Conservation (phyloP, 2,888 invertebrate genomes). For the Vandiemenella viatica region DNA sequence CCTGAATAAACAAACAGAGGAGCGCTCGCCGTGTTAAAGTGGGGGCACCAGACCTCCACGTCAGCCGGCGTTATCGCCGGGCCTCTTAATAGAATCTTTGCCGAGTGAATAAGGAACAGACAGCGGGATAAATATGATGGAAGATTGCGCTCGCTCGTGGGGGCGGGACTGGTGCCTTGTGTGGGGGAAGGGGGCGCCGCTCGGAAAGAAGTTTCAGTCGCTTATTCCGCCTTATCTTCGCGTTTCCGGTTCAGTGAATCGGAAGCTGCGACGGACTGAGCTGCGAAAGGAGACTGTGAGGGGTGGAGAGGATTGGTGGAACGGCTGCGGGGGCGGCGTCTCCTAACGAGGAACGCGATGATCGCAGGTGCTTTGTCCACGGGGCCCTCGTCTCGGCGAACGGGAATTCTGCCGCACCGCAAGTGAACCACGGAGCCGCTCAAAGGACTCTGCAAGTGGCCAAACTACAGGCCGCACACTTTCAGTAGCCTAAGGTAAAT, state of each 20-base stretch:
- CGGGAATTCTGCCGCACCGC: too few species aligned
- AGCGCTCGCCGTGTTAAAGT: not conserved
- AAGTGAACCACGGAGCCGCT: too few species aligned
- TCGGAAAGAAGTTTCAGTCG: slow-evolving; percentile 5
- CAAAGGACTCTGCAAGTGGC: too few species aligned
- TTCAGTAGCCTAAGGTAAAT: too few species aligned
- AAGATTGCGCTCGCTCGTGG: not conserved
- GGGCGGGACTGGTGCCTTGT: too few species aligned
- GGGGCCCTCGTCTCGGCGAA: too few species aligned
- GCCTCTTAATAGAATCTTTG: not conserved
- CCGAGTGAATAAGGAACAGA: not conserved
- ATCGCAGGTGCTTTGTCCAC: too few species aligned
- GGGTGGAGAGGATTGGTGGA: slow-evolving; percentile 1
- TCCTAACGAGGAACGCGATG: too few species aligned
- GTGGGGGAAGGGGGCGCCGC: not conserved
- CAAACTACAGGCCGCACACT: too few species aligned
- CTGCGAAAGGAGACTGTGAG: slow-evolving; percentile 21
- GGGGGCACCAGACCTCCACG: too few species aligned
- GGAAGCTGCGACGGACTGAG: slow-evolving; percentile 25
- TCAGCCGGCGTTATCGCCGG: not conserved
- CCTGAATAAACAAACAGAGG: too few species aligned
- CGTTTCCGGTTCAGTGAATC: slow-evolving; percentile 31
- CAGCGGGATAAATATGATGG: not conserved
- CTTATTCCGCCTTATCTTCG: slow-evolving; percentile 26
- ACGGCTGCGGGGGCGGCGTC: not conserved